Base-by-base conservation (phyloP, 2,888 invertebrate genomes). In the Prionchulus punctatus region DNA sequence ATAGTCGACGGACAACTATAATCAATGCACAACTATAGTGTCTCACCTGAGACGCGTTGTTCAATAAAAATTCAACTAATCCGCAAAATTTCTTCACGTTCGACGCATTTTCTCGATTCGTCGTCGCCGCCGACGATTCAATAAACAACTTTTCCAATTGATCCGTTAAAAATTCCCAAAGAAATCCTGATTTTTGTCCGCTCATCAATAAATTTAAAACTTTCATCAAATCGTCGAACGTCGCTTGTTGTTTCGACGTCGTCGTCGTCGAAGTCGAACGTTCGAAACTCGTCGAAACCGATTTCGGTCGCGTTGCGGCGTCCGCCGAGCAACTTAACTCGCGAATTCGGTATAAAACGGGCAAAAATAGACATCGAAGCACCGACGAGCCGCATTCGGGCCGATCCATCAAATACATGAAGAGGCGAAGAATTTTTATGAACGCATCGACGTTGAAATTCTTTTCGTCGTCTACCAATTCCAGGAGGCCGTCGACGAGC, bases 131-230 rank as follows among this genome's bases (percentile, higher is more conserved):
- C 18, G 18, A 36, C 7, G 12, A 36, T 36, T 36, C 36, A 36
- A 12, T 36, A 36, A 36, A 7, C 18, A 36, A 36, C 36, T 7
- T 7, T 36, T 66, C 65, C 64, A 75, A 76, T 60, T 70, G 67
- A 2, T 71, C 64, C 0, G 70, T 72, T 62, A 85, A 79, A 67
- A 83, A 86, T 60, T 81, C 80, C 88, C 89, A 89, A 56, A 88
- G 81, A 67, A 85, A 88, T 57, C 82, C 82, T n/a, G 84, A 82
- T 67, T 87, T 86, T 60, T 88, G 77, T 0, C 85, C 83, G 55
- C 83, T 82, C 69, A 89, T 85, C 28, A 89, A 73, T 60, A 87
- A 75, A 73, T 87, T 88, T 1, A 86, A 85, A 25, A 84, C 85
- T 72, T 87, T 87, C 18, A 83, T 77, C 43, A 86, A 78, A 68